Evolutionary conservation across 2,888 invertebrate genomes (phyloP), one percentile per base, ranked within the genome.

Genomic region (Cheilosia vernalis): DNA sequence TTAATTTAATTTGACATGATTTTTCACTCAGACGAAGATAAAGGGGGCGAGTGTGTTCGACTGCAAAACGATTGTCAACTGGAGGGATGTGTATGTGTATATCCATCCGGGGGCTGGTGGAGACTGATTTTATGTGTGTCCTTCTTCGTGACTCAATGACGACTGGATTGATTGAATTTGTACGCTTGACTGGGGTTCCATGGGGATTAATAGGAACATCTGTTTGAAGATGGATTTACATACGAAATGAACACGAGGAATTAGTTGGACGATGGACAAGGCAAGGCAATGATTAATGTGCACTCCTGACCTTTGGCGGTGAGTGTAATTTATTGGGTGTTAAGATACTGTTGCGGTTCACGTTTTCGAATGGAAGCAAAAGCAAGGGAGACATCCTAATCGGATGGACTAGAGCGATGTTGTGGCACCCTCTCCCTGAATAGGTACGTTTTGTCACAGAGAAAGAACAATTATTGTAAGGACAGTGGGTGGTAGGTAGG

Each of bases 1-100:
- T 73, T 84, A 84, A 84, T 79, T 84, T 84, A 84, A 84, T 84
- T 84, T 74, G 79, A 84, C 83, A 84, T 84, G 83, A 84, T 84
- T 84, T 84, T 84, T 84, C 83, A 84, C 83, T 84, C 79, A 67
- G 37, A 33, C 44, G 55, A 66, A 77, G 51, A 30, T 40, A 51
- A 21, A 30, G 37, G 21, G 21, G 2, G 33, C 10, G 24, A 24
- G 24, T 51, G 24, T 5, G 24, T 13, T 13, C 21, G 15, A 1
- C 4, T 4, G 19, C 33, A 15, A 56, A 40, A 49, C 64, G 17
- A 58, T 69, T 77, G 78, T 66, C 64, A 63, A 78, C 55, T 63
- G 70, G 61, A 61, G 27, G 47, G 44, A 69, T 61, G 53, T 67
- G 67, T 83, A 55, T 42, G 61, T 83, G 60, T 42, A 49, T 56